Base-by-base conservation (phyloP, 2,888 invertebrate species). In the Prenolepis imparis region DNA sequence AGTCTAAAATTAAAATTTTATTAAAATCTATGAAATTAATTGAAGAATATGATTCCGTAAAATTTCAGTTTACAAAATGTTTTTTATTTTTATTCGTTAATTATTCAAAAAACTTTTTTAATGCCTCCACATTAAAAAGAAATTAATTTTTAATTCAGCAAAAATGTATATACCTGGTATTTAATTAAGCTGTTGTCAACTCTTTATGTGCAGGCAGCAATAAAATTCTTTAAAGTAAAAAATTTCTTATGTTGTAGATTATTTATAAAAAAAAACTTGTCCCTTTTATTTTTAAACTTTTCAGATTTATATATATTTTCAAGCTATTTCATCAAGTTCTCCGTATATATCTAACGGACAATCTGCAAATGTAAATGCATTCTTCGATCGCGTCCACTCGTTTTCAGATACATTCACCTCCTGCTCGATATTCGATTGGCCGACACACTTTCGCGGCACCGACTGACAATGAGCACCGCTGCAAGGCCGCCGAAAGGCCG, bases 401-500 rank as follows among this genome's bases (percentile, higher is more conserved):
- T 32, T 39, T 18, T 24, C 59, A 72, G 44, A 59, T 80, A 44
- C 78, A 48, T 80, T 80, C 73, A 80, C 78, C 73, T 80, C 24
- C 73, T 72, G 78, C 44, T 83, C 36, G 83, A 85, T 61, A 72
- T 44, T 77, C 48, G 52, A 52, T 52, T 52, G n/a, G 68, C 24
- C 55, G 57, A 72, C 61, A 68, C 21, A 44, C 63, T 74, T 32
- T 57, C 48, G 61, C 52, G 52, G 0, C 39, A 36, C 3, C 24
- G 59, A 61, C 59, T 83, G 28, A 28, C 28, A 28, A 28, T 28
- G 87, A 88, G 87, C 28, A 80, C 80, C 87, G 63, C 87, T 89
- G 89, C 84, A 89, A 89, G 89, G 85, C 81, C 87, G 82, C 82
- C 63, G 75, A 77, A 80, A 88, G 84, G 84, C 82, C 80, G 84